These are phyloP conservation scores for Orchesella cincta DNA, from an alignment of 1,140 invertebrate species.

Conservation along the genomic window DNA sequence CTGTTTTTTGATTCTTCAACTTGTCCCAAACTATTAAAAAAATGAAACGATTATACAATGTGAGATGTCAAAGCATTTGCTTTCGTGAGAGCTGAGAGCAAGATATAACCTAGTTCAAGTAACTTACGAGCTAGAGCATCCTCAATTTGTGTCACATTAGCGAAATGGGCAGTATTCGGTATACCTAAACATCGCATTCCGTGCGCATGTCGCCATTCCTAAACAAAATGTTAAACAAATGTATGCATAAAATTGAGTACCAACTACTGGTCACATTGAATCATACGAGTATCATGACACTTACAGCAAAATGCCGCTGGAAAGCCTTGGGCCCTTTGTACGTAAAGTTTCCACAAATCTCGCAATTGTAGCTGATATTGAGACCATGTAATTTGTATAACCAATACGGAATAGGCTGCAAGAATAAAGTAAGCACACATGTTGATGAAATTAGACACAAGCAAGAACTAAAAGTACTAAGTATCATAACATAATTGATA, in stretches of 20 bases:
- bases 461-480: too few relatives aligned
- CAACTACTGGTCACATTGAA: not conserved
- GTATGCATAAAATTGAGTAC: not conserved
- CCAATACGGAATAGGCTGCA: slow-evolving; percentile 96
- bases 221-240: slow-evolving; percentile 43
- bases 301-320: slow-evolving; percentile 93
- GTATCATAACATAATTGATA: slow-evolving; percentile 20
- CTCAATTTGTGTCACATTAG: slow-evolving; percentile 98
- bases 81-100: slow-evolving; percentile 5
- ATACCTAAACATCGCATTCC: slow-evolving; percentile 99
- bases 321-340: slow-evolving; percentile 99
- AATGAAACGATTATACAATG: slow-evolving; percentile 37
- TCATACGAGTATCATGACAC: slow-evolving; percentile 50
- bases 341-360: slow-evolving; percentile 99
- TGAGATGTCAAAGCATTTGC: too few relatives aligned
- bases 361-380: slow-evolving; percentile 98
- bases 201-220: slow-evolving; percentile 98
- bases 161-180: slow-evolving; percentile 99
- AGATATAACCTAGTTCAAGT: not conserved
- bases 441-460: slow-evolving; percentile 39
- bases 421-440: slow-evolving; percentile 48
- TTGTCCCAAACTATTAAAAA: slow-evolving; percentile 85
- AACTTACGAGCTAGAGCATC: slow-evolving; percentile 87
- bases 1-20: slow-evolving; percentile 90
- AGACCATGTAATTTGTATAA: slow-evolving; percentile 98